Evolutionary conservation across 2,113 vertebrate genomes (phyloP).

Genomic region (Cygnus atratus): DNA sequence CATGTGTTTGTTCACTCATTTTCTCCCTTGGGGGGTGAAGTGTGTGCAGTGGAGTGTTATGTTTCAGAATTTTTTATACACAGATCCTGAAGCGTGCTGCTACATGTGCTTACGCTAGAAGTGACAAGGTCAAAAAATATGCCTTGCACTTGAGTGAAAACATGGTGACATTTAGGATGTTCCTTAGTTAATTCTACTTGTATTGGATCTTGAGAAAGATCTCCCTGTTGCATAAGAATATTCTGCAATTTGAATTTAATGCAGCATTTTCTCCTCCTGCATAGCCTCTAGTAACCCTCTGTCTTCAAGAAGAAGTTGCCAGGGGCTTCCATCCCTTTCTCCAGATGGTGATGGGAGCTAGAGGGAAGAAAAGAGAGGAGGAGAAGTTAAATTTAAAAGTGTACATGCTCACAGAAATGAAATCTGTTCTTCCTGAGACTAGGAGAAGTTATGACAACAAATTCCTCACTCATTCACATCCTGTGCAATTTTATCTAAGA

Average conservation of each 20-base stretch:
- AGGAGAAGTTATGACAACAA: slow-evolving; percentile 30
- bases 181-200: neutral
- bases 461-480: slow-evolving; percentile 9
- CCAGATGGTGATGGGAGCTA: slow-evolving; percentile 40
- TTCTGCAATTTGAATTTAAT: neutral
- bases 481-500: neutral
- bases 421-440: neutral
- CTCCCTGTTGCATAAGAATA: neutral
- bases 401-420: neutral
- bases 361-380: slow-evolving; percentile 1
- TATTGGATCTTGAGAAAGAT: neutral
- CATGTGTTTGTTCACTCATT: slow-evolving; percentile 14
- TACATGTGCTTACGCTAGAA: neutral
- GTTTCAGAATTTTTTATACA: slow-evolving; percentile 42
- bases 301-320: slow-evolving; percentile 7
- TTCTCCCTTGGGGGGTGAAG: neutral
- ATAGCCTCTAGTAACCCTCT: slow-evolving; percentile 27
- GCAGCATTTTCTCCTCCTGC: neutral
- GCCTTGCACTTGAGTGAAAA: neutral
- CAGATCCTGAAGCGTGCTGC: neutral
- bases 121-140: slow-evolving; percentile 45
- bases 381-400: slow-evolving; percentile 52
- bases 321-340: slow-evolving; percentile 28
- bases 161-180: neutral
- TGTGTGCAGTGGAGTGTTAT: slow-evolving; percentile 49